Evolutionary conservation across 2,888 invertebrate species (phyloP).

Genomic region (Eupelmus urozonus): DNA sequence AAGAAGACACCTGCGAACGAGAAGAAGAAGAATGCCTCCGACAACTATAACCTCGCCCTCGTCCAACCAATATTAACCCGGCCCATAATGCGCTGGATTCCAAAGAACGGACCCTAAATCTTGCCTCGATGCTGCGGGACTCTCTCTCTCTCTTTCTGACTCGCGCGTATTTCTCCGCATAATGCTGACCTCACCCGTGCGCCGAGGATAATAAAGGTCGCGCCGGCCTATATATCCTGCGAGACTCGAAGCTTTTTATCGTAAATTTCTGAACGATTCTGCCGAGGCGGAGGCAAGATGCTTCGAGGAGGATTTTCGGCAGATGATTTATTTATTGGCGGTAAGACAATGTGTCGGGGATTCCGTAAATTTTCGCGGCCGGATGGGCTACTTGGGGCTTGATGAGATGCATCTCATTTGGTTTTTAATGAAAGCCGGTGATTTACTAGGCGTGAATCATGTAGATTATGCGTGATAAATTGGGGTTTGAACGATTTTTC

Average conservation of each 20-base stretch:
- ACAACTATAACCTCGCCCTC: constrained; percentile 57
- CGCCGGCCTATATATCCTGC: constrained; percentile 40
- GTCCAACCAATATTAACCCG: constrained; percentile 74
- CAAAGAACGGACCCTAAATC: constrained; percentile 55
- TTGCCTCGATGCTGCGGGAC: constrained; percentile 3
- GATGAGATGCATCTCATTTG: background rate
- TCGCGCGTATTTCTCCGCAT: constrained; percentile 32
- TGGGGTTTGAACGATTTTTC: no score
- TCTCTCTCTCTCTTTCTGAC: background rate
- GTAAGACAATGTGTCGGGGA: constrained; percentile 10
- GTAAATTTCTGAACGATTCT: constrained; percentile 38
- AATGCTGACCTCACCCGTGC: constrained; percentile 40
- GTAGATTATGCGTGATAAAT: no score
- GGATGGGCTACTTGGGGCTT: background rate
- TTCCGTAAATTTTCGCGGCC: constrained; percentile 21
- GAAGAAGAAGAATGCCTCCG: background rate
- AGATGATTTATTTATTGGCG: constrained; percentile 38
- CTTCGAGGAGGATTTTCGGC: background rate
- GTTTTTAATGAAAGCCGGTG: background rate
- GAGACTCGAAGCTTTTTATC: constrained; percentile 39
- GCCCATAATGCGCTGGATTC: constrained; percentile 74
- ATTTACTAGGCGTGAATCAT: background rate
- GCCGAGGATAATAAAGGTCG: constrained; percentile 40
- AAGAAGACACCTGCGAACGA: background rate
- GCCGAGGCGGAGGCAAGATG: background rate